Conservation (phyloP, 2,888 invertebrate genomes). For the Conops quadrifasciatus region DNA sequence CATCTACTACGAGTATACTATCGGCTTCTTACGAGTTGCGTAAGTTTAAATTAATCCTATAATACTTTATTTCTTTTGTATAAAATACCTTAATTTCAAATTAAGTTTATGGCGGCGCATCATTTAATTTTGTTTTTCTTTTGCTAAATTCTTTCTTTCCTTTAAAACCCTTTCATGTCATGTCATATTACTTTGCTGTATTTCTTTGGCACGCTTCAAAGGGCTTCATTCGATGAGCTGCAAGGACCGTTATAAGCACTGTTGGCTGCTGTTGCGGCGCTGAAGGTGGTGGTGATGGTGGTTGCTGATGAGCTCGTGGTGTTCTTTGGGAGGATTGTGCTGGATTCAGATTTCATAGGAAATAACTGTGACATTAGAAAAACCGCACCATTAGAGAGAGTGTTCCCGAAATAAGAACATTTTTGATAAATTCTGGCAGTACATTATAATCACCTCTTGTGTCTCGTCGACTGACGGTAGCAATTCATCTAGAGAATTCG, state of each 20-base stretch:
- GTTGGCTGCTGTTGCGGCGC: constrained; percentile 42
- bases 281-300: constrained; percentile 41
- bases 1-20: too few species aligned
- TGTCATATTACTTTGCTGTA: constrained; percentile 24
- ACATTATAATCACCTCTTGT: constrained; percentile 70
- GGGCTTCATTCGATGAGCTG: constrained; percentile 70
- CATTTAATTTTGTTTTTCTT: constrained; percentile 19
- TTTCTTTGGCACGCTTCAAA: constrained; percentile 46
- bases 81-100: too few species aligned
- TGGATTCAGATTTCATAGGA: constrained; percentile 26
- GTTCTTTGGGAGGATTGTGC: constrained; percentile 28
- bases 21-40: too few species aligned
- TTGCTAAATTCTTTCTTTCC: constrained; percentile 19
- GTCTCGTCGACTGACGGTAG: constrained; percentile 82
- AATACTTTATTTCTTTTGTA: too few species aligned
- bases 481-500: constrained; percentile 84
- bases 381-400: background rate
- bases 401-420: background rate
- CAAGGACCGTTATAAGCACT: constrained; percentile 65
- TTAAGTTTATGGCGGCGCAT: too few species aligned
- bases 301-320: constrained; percentile 31
- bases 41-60: too few species aligned
- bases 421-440: background rate
- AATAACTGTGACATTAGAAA: background rate
- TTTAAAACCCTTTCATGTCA: constrained; percentile 24